Evolutionary conservation across 2,797 vertebrate species (phyloP), one percentile per base, ranked within the genome.

Genomic region (Eupleurogrammus muticus): DNA sequence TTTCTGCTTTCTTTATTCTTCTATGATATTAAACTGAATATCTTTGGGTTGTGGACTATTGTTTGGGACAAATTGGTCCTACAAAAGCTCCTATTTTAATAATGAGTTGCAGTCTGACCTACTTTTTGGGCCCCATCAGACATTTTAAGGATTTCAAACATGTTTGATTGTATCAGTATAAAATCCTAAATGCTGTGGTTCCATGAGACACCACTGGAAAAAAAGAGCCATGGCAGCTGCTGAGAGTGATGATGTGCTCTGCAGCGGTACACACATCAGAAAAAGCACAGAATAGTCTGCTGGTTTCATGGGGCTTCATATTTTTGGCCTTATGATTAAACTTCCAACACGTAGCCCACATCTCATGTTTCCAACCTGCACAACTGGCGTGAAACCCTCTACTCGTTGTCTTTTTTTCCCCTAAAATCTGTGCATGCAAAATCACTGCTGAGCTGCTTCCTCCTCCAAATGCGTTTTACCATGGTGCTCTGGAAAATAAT

Each of bases 121-220:
- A 14, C 47, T 68, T 47, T 63, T 44, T 64, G 28, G 66, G n/a
- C 3, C 66, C 49, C 53, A 14, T 65, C 32, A 68, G 58, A 67
- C 69, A 52, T 65, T 66, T 63, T 55, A 23, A 70, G 50, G 66
- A 52, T 66, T 72, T 53, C 55, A 73, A 40, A 53, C 44, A 17
- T 70, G 28, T 63, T 78, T 61, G 53, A 77, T 70, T 79, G 77
- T 61, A 46, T 70, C 59, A 52, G 53, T 24, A 62, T n/a, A 44
- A 70, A 66, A 46, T 28, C n/a, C 40, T 50, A 20, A 36, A 50
- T 51, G n/a, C 49, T 66, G 14, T 57, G 52, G n/a, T 35, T 49
- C 42, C 32, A 21, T 34, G 48, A 74, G 47, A 61, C 38, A 24
- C 49, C 28, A 21, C 35, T 57, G 24, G 17, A 54, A 58, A 71